Percentiles rank a stretch among this genome's conserved stretches.
Evolutionary conservation across 2,888 invertebrate genomes (phyloP).

Genomic region (Cistogaster globosa): DNA sequence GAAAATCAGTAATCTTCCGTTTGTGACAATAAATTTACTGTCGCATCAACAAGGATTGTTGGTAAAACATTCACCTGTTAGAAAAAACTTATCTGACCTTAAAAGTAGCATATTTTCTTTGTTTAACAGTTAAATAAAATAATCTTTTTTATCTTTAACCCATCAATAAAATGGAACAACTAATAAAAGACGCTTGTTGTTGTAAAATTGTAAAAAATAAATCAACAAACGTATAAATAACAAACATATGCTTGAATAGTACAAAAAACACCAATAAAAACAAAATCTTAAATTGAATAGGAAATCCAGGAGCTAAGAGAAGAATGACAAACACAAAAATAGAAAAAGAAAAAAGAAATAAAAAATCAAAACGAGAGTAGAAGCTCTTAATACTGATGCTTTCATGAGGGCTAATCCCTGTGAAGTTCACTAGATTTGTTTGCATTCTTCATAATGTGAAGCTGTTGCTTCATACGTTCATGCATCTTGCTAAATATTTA

Average conservation of each 20-base stretch:
- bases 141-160: no score
- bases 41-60: no score
- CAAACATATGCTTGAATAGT: conserved; percentile 16
- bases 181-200: no score
- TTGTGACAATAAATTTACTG: no score
- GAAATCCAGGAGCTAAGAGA: conserved; percentile 46
- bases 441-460: conserved; percentile 74
- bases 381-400: conserved; percentile 83
- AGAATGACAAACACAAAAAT: conserved; percentile 19
- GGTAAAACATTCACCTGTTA: no score
- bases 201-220: background rate
- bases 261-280: conserved; percentile 11
- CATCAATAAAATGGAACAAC: no score
- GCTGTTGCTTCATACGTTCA: conserved; percentile 66
- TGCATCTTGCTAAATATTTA: conserved; percentile 19
- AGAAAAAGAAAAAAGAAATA: background rate
- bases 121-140: no score
- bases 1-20: no score
- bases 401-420: conserved; percentile 83
- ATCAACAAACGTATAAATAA: conserved; percentile 14
- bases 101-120: no score
- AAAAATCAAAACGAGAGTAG: conserved; percentile 69
- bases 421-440: conserved; percentile 81
- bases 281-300: conserved; percentile 52
- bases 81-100: no score